Evolutionary conservation across 2,797 vertebrate species (phyloP).

Genomic region (Enteromius mattozi): DNA sequence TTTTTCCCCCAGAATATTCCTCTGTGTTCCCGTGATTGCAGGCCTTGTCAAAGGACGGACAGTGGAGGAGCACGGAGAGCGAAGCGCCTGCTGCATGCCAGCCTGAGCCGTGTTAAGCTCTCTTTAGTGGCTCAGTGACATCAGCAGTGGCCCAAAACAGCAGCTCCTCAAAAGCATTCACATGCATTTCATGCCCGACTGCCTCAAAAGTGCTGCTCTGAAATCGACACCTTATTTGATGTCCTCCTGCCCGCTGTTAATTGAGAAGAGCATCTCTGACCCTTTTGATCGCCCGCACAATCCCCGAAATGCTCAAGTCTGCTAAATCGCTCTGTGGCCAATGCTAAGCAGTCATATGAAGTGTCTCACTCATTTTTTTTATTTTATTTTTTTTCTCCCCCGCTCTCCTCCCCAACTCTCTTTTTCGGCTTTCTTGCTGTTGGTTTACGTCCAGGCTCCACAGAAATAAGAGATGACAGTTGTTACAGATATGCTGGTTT

Average conservation of each 20-base stretch:
- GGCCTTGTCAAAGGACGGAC: slow-evolving; percentile 27
- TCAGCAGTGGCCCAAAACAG: slow-evolving; percentile 84
- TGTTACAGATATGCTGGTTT: slow-evolving; percentile 97
- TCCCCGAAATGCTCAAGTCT: slow-evolving; percentile 91
- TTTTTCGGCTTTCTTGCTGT: slow-evolving; percentile 81
- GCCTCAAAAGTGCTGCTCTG: slow-evolving; percentile 88
- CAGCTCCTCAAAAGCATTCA: slow-evolving; percentile 85
- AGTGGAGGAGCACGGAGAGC: slow-evolving; percentile 57
- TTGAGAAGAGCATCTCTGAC: slow-evolving; percentile 90
- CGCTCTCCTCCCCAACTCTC: slow-evolving; percentile 63
- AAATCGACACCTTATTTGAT: slow-evolving; percentile 93
- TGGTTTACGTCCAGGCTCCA: slow-evolving; percentile 93
- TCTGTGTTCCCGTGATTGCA: slow-evolving; percentile 24
- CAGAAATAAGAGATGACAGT: slow-evolving; percentile 99
- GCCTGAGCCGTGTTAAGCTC: slow-evolving; percentile 77
- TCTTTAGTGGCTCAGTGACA: slow-evolving; percentile 80
- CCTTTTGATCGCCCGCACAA: slow-evolving; percentile 89
- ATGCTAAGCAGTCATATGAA: slow-evolving; percentile 82
- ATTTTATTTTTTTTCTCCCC: slow-evolving; percentile 62
- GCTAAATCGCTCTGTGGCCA: slow-evolving; percentile 89
- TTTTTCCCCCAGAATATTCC: background rate
- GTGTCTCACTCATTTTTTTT: slow-evolving; percentile 77
- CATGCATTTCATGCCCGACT: slow-evolving; percentile 89
- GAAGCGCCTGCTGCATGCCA: slow-evolving; percentile 77
- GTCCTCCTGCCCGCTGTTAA: slow-evolving; percentile 88